These are phyloP conservation scores for Seladonia tumulorum DNA, from an alignment of 2,888 invertebrate species.

Conservation along the genomic window DNA sequence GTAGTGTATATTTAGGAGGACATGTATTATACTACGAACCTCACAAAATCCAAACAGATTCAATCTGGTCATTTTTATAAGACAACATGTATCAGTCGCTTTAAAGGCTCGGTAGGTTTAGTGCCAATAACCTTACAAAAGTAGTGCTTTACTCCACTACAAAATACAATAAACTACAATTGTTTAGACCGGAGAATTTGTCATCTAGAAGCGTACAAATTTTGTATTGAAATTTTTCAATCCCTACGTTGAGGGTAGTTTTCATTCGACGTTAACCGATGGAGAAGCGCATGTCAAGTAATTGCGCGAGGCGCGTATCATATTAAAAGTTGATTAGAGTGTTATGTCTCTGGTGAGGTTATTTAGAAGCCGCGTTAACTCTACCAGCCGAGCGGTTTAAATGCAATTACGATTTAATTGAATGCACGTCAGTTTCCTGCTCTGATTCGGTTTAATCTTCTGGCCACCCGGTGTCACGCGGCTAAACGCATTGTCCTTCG, in stretches of 20 bases:
- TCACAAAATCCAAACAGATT: no score
- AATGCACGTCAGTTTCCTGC: constrained; percentile 52
- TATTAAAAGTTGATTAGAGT: constrained; percentile 19
- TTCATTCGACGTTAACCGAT: not conserved
- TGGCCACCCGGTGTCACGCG: constrained; percentile 44
- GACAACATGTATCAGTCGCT: no score
- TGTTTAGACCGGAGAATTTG: not conserved
- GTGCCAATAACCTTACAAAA: no score
- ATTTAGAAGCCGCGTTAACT: constrained; percentile 47
- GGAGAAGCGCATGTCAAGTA: not conserved
- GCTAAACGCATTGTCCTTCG: constrained; percentile 54
- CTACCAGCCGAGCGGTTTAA: constrained; percentile 24
- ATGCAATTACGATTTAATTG: constrained; percentile 58
- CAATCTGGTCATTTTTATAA: no score
- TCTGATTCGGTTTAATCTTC: constrained; percentile 65
- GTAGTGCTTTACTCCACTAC: no score
- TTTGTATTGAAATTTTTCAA: not conserved
- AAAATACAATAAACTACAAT: not conserved
- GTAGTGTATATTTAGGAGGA: no score
- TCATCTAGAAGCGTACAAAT: not conserved
- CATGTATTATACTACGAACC: no score
- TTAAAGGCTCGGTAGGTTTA: no score
- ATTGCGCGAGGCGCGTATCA: no score
- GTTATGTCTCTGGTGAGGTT: constrained; percentile 27
- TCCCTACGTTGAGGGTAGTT: not conserved